Evolutionary conservation across 2,113 vertebrate species (phyloP).

Genomic region (Willisornis vidua): DNA sequence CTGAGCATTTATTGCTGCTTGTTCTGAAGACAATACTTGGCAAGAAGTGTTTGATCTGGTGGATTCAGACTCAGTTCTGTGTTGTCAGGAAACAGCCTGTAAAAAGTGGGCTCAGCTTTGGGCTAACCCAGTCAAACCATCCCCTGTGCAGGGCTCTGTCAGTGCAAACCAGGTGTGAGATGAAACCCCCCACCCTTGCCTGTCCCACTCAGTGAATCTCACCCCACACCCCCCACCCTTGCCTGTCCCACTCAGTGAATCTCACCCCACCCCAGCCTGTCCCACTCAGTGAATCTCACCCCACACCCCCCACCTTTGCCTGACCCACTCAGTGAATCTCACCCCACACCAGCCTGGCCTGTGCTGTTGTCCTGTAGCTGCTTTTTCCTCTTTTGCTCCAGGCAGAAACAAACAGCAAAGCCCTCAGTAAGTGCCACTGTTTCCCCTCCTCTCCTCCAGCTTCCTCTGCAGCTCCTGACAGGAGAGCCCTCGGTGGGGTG

Average conservation of each 20-base stretch:
- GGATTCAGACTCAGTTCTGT: not conserved
- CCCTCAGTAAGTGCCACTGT: slow-evolving; percentile 66
- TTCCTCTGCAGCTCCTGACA: slow-evolving; percentile 69
- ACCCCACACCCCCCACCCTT: too few relatives aligned
- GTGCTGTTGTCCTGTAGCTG: slow-evolving; percentile 32
- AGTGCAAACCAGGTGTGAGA: not conserved
- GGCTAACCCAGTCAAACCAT: not conserved
- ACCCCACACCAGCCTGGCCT: not conserved
- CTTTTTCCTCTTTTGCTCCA: slow-evolving; percentile 72
- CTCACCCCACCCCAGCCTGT: too few relatives aligned
- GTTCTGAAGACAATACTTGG: not conserved
- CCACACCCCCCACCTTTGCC: not conserved
- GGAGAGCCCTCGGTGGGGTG: slow-evolving; percentile 38
- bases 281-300: too few relatives aligned
- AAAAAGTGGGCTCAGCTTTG: not conserved
- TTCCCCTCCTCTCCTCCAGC: slow-evolving; percentile 65
- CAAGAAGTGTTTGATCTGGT: not conserved
- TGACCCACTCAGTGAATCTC: not conserved
- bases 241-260: too few relatives aligned
- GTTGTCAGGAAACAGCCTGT: not conserved
- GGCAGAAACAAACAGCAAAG: slow-evolving; percentile 57
- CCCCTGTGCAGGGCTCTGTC: not conserved
- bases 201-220: too few relatives aligned
- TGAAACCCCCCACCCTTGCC: not conserved
- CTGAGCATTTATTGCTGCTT: not conserved